phyloP scores from a whole-genome alignment of 2,113 vertebrate species.

The Channa maculata region DNA sequence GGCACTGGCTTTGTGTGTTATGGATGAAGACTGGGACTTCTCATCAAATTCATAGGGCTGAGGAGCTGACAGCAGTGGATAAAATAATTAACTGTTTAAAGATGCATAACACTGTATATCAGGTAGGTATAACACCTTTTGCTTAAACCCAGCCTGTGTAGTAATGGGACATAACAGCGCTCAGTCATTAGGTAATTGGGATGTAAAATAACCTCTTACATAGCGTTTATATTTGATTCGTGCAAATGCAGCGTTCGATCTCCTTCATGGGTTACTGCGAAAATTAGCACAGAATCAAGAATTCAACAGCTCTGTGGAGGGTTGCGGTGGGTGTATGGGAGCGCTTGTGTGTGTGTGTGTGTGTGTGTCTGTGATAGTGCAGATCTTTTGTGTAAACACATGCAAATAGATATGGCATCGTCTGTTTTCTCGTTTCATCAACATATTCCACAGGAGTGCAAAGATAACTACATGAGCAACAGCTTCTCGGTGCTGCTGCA shows the following conservation, averaged over 20 bases:
- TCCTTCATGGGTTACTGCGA: constrained; percentile 4
- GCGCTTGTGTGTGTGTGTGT: constrained; percentile 1
- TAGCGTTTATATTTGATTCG: constrained; percentile 19
- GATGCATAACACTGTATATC: constrained; percentile 6
- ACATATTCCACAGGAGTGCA: constrained; percentile 32
- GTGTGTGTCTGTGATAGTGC: constrained; percentile 2
- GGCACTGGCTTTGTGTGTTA: constrained; percentile 31
- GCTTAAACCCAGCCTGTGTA: background rate
- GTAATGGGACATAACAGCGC: background rate
- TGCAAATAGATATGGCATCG: constrained; percentile 45
- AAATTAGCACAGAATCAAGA: constrained; percentile 23
- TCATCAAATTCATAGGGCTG: no score
- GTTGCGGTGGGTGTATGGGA: background rate
- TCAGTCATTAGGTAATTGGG: constrained; percentile 15
- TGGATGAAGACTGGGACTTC: constrained; percentile 23
- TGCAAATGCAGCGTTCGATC: constrained; percentile 8
- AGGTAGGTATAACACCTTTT: no score
- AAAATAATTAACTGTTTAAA: no score
- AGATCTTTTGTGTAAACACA: constrained; percentile 22
- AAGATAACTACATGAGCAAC: constrained; percentile 57
- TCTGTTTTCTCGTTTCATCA: constrained; percentile 42
- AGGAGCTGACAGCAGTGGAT: no score
- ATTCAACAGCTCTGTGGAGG: constrained; percentile 14
- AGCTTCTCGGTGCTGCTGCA: constrained; percentile 60
- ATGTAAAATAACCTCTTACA: constrained; percentile 9